These are phyloP conservation scores for Pseudorhiza aurosa DNA, from an alignment of 30 jellyfish, hydroid and myxozoan species.

Conservation along the genomic window DNA sequence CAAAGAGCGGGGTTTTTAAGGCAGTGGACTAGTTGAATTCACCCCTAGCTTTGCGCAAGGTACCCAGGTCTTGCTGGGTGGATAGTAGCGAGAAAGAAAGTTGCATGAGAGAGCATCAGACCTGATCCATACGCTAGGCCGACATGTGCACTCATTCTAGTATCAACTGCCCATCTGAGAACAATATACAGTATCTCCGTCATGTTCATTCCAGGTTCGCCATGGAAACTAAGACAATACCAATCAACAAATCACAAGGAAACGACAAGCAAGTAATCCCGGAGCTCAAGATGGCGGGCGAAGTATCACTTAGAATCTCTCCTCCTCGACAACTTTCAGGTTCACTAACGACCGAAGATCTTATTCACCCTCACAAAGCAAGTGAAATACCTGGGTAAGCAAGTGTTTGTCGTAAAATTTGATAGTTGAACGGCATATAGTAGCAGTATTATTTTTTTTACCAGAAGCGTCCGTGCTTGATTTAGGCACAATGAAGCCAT, in stretches of 20 bases:
- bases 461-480: too few species aligned
- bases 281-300: slow-evolving; percentile 55
- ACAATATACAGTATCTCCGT: too few species aligned
- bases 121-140: too few species aligned
- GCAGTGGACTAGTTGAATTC: too few species aligned
- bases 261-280: slow-evolving; percentile 9
- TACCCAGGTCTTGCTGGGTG: too few species aligned
- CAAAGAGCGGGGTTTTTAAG: too few species aligned
- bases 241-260: slow-evolving; percentile 36
- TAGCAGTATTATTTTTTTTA: not conserved
- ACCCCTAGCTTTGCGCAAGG: too few species aligned
- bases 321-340: slow-evolving; percentile 9
- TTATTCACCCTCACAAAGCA: slow-evolving; percentile 85
- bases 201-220: not conserved
- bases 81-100: too few species aligned
- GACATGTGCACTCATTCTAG: too few species aligned
- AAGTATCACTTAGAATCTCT: not conserved
- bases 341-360: slow-evolving; percentile 82
- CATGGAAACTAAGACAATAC: slow-evolving; percentile 25
- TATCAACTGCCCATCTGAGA: too few species aligned
- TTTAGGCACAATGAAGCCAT: too few species aligned
- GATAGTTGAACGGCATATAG: not conserved
- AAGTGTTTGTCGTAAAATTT: not conserved
- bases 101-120: too few species aligned
- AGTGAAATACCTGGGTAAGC: slow-evolving; percentile 93